Base-by-base conservation (phyloP, 1,140 invertebrate genomes). In the Potamilus streckersoni region DNA sequence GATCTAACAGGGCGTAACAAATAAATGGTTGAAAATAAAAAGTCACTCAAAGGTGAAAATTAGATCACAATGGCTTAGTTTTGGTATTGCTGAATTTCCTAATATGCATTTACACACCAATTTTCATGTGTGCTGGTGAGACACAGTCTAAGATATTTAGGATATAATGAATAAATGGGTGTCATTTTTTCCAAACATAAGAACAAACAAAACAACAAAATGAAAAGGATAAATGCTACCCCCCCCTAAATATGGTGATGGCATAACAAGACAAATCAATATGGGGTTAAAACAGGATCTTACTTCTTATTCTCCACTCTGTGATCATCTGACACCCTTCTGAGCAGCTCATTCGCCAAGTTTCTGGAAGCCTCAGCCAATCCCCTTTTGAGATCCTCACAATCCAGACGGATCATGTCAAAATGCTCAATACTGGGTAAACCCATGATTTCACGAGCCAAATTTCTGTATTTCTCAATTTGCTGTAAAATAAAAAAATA, bases 381-480 rank as follows among this genome's bases (percentile, higher is more conserved):
- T 13, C 87, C 86, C 58, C 82, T 66, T 81, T 90, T 90, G 58
- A 90, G 78, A 73, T 90, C 89, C 71, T 89, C 88, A 81, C 88
- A 89, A 68, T 89, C 86, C 55, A 89, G 79, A 27, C 84, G 81
- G n/a, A 90, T 85, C 85, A 90, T 85, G 74, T 88, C 87, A 79
- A 86, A 90, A 70, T 89, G 85, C 74, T 90, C 85, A 62, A 88
- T 88, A 71, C 86, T 88, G 6, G 88, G 87, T 64, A 89, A 78
- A 17, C 85, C 78, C 83, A 87, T 84, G 58, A 91, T 90, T 66
- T 89, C 85, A 55, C 83, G 82, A 0, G 88, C 86, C 58, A 90
- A 76, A 68, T 83, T 80, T 67, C 85, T 82, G 69, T 85, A 90
- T 69, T 87, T 86, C 62, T 88, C 86, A 69, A 90, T 89, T 75